These are phyloP conservation scores for Arremon aurantiirostris DNA, from an alignment of 2,797 vertebrate genomes.

Conservation along the genomic window DNA sequence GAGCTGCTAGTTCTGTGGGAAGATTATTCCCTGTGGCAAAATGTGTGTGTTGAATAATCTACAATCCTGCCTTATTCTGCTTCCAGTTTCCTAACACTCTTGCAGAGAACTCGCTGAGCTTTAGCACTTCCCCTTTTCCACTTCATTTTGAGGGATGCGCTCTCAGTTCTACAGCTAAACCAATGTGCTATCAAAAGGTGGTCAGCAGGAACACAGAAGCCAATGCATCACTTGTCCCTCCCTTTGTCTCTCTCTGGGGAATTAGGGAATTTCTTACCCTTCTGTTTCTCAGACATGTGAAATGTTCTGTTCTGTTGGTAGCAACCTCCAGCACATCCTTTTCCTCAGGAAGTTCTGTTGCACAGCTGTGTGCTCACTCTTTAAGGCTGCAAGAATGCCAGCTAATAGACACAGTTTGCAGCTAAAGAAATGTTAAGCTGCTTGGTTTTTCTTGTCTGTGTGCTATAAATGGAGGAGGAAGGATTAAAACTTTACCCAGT, in stretches of 20 bases:
- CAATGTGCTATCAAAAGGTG: background rate
- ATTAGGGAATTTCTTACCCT: background rate
- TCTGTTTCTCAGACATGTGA: background rate
- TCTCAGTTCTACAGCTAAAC: background rate
- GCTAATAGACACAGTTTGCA: background rate
- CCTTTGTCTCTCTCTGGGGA: background rate
- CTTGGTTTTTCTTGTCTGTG: background rate
- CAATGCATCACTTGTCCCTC: rapidly evolving
- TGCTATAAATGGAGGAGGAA: slow-evolving; percentile 8
- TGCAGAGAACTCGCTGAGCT: background rate
- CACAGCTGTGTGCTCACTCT: background rate
- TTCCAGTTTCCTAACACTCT: background rate
- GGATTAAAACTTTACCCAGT: slow-evolving; percentile 40
- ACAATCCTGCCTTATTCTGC: background rate
- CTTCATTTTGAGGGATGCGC: background rate
- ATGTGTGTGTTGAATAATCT: background rate
- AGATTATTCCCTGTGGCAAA: slow-evolving; percentile 37
- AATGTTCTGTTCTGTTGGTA: background rate
- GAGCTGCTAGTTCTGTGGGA: background rate
- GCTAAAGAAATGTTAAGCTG: background rate
- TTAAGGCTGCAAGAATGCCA: background rate
- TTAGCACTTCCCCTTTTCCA: background rate
- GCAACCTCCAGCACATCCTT: background rate
- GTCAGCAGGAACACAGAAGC: background rate
- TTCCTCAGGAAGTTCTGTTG: background rate